Evolutionary conservation across 2,113 vertebrate genomes (phyloP), one percentile per base, ranked within the genome.

Genomic region (Tympanuchus pallidicinctus): DNA sequence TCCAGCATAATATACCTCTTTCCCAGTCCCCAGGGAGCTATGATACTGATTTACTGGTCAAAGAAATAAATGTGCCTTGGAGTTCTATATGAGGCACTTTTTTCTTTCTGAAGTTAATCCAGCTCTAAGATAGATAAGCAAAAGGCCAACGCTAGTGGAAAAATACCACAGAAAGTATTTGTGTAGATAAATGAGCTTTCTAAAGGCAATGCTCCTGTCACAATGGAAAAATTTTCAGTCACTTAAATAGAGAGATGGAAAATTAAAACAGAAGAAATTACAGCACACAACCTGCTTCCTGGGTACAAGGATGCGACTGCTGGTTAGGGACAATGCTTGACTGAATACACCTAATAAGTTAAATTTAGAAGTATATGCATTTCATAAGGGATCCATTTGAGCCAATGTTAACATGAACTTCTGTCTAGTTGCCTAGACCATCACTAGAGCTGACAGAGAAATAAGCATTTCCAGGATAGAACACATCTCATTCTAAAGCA

Each of bases 41-140:
- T 82, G 96, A 94, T 84, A 92, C 91, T 90, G 92, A 94, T 93
- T 90, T 92, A 94, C 56, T 90, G 86, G 86, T 94, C 73, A 89
- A 89, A 95, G 92, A 95, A 95, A 95, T 92, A 93, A 94, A 89
- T 65, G 88, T 84, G 92, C 65, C 57, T 92, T 74, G 40, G 69
- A 92, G 56, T 77, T 93, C 93, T 84, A 95, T 79, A 93, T 76
- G 92, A 92, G 93, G 92, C 69, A 79, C n/a, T 64, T 77, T 80
- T 70, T 63, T 82, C 85, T 89, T 89, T 93, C 91, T 95, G 91
- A 94, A 97, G 91, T 92, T 94, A 96, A 88, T 95, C 93, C 96
- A 94, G 80, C 89, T 79, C 75, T 82, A 77, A 89, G 82, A 93
- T 84, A 86, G 89, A 93, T 85, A 96, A 91, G 77, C 79, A 94